Conservation (phyloP, 1,140 invertebrate genomes). For the Pseudoatta argentina region DNA sequence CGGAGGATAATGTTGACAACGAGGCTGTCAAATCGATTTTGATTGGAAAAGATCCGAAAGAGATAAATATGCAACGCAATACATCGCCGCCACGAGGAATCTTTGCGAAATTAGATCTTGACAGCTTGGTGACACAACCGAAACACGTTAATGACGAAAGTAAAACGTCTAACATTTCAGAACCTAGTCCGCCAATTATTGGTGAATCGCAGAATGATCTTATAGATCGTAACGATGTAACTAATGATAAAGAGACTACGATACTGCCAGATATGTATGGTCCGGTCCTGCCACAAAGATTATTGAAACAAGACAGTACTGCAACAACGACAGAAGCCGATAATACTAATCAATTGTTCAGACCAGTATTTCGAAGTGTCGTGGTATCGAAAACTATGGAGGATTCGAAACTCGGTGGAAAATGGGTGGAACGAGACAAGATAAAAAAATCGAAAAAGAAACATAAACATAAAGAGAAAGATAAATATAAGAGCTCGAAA, state of each 20-base stretch:
- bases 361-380: conserved; percentile 77
- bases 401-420: conserved; percentile 66
- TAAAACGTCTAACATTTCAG: background rate
- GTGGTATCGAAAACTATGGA: conserved; percentile 66
- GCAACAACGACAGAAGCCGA: background rate
- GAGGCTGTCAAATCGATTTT: conserved; percentile 78
- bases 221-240: background rate
- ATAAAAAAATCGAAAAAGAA: conserved; percentile 84
- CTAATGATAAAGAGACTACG: background rate
- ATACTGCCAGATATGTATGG: conserved; percentile 84
- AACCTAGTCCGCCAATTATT: background rate
- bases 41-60: conserved; percentile 79
- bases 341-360: conserved; percentile 51
- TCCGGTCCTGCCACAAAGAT: conserved; percentile 86
- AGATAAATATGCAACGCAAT: conserved; percentile 88
- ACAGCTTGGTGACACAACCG: conserved; percentile 83
- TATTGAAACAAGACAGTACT: conserved; percentile 24
- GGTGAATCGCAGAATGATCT: background rate
- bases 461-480: conserved; percentile 82
- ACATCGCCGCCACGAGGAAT: conserved; percentile 90
- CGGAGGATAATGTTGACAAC: conserved; percentile 81
- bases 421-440: conserved; percentile 83
- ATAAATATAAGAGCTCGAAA: conserved; percentile 68
- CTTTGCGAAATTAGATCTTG: conserved; percentile 91
- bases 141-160: conserved; percentile 9